Evolutionary conservation across 2,797 vertebrate genomes (phyloP).

Genomic region (Gymnoscopelus braueri): DNA sequence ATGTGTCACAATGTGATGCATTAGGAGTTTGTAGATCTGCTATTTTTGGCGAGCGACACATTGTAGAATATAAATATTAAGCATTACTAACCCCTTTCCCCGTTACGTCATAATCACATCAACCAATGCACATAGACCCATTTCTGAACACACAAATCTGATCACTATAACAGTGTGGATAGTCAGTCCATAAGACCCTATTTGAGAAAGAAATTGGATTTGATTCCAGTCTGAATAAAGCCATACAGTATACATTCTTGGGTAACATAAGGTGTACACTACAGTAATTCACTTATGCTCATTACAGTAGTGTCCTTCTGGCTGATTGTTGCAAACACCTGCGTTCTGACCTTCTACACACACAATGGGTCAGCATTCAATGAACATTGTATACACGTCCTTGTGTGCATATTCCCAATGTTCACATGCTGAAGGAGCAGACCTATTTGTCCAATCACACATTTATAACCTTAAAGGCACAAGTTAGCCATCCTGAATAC

Average conservation of each 20-base stretch:
- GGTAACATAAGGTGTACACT: constrained; percentile 32
- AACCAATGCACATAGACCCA: too few relatives aligned
- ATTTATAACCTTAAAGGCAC: constrained; percentile 7
- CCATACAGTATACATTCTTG: constrained; percentile 12
- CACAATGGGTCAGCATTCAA: constrained; percentile 27
- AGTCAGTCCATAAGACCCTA: too few relatives aligned
- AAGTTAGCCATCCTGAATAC: constrained; percentile 1
- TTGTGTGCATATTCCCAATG: constrained; percentile 13
- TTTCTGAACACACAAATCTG: too few relatives aligned
- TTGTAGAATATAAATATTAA: too few relatives aligned
- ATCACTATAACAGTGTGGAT: too few relatives aligned
- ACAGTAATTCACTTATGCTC: constrained; percentile 47
- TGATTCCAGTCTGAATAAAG: too few relatives aligned
- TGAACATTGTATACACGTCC: constrained; percentile 23
- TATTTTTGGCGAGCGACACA: too few relatives aligned
- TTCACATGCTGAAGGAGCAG: constrained; percentile 24
- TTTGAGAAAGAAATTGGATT: too few relatives aligned
- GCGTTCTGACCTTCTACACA: not conserved
- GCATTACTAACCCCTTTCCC: too few relatives aligned
- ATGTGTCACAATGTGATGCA: too few relatives aligned
- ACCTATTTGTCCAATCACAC: constrained; percentile 37
- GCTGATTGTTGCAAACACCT: constrained; percentile 39
- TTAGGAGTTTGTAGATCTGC: too few relatives aligned
- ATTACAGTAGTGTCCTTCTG: constrained; percentile 40
- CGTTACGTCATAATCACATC: too few relatives aligned